Percentiles rank a stretch among this genome's conserved stretches.
These are phyloP conservation scores for Sylvicapra grimmia DNA, from an alignment of 2,113 vertebrate species.

Conservation along the genomic window DNA sequence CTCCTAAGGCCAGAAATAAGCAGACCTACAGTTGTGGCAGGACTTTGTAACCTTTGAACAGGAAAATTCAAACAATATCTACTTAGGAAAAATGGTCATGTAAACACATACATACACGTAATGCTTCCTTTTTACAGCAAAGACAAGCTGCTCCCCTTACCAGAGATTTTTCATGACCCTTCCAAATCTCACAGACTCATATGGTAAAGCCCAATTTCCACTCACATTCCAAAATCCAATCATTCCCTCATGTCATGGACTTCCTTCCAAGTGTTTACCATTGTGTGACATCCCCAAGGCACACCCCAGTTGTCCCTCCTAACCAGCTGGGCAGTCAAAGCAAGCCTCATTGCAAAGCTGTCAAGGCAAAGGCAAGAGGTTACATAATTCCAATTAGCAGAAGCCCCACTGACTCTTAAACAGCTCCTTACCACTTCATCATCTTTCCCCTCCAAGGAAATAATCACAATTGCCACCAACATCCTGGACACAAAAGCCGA, in stretches of 20 bases:
- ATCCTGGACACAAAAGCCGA: slow-evolving; percentile 60
- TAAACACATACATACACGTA: neutral
- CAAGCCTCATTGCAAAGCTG: slow-evolving; percentile 30
- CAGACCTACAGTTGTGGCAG: neutral
- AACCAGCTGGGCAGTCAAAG: slow-evolving; percentile 47
- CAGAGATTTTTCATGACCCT: neutral
- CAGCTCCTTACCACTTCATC: slow-evolving; percentile 48
- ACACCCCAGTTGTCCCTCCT: neutral
- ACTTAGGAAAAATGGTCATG: neutral
- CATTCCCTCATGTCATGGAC: neutral
- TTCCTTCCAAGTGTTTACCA: slow-evolving; percentile 12
- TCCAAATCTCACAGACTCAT: neutral
- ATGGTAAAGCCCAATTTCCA: neutral
- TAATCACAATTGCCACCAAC: slow-evolving; percentile 64
- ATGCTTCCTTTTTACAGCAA: neutral
- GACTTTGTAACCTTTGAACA: neutral
- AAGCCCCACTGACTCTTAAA: slow-evolving; percentile 19
- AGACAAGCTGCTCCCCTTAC: neutral
- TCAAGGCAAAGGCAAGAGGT: slow-evolving; percentile 58
- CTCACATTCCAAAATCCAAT: slow-evolving; percentile 12
- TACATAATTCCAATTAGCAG: slow-evolving; percentile 69
- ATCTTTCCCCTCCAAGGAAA: slow-evolving; percentile 57
- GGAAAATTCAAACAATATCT: neutral
- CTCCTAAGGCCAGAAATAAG: neutral
- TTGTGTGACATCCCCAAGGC: slow-evolving; percentile 11